These are phyloP conservation scores for Tuta absoluta DNA, from an alignment of 2,888 invertebrate genomes.

Conservation along the genomic window DNA sequence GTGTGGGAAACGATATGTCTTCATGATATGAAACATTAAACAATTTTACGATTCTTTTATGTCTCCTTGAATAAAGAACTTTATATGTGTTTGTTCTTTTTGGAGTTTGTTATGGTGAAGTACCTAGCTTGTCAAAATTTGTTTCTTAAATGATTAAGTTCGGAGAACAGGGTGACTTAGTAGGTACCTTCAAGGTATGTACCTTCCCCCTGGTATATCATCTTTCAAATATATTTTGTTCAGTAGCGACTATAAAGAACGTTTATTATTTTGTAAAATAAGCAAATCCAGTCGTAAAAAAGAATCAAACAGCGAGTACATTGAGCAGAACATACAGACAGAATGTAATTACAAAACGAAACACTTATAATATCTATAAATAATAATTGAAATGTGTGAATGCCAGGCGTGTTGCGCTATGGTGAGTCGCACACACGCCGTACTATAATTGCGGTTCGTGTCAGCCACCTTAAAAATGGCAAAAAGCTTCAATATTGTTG, in stretches of 20 bases:
- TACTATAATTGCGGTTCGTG: background rate
- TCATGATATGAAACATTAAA: constrained; percentile 9
- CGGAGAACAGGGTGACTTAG: background rate
- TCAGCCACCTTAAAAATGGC: too few species aligned
- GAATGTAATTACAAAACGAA: constrained; percentile 1
- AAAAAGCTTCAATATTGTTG: too few species aligned
- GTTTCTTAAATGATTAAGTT: background rate
- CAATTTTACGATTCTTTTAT: constrained; percentile 19
- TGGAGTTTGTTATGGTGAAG: background rate
- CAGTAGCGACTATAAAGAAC: too few species aligned
- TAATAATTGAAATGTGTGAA: constrained; percentile 9
- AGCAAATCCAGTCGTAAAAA: background rate
- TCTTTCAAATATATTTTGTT: too few species aligned
- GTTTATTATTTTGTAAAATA: background rate
- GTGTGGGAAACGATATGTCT: constrained; percentile 13
- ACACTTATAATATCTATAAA: constrained; percentile 4
- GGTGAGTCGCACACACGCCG: background rate
- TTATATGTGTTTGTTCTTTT: constrained; percentile 1
- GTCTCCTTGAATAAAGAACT: constrained; percentile 7
- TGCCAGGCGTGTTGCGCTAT: constrained; percentile 3
- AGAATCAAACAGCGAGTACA: background rate
- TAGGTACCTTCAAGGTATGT: too few species aligned
- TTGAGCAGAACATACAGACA: constrained; percentile 2
- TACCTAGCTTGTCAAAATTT: background rate
- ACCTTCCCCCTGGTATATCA: too few species aligned